Percentiles rank a stretch among this genome's conserved stretches.
Conservation (phyloP, 2,113 vertebrate species). For the Notarius quadriscutis region DNA sequence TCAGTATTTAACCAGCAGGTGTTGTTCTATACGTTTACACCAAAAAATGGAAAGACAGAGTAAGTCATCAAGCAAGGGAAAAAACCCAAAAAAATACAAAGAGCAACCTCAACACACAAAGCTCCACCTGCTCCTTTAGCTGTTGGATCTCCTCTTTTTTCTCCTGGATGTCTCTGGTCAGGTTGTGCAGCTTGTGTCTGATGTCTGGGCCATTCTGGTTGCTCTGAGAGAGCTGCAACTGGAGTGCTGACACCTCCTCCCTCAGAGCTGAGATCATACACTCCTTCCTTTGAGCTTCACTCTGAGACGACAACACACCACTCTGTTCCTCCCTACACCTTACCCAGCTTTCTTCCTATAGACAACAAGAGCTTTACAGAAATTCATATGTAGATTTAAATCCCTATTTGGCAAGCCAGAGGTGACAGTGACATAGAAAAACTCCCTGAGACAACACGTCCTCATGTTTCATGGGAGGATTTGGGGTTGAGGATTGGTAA, state of each 20-base stretch:
- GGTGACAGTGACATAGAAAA: background rate
- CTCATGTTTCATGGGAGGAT: background rate
- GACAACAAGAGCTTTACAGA: background rate
- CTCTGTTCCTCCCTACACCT: slow-evolving; percentile 59
- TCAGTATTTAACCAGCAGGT: background rate
- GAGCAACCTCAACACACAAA: background rate
- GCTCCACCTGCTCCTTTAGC: slow-evolving; percentile 74
- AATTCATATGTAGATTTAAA: background rate
- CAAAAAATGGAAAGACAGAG: background rate
- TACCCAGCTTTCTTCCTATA: slow-evolving; percentile 69
- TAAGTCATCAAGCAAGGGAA: background rate
- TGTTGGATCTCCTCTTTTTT: slow-evolving; percentile 71
- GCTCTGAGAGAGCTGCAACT: slow-evolving; percentile 46
- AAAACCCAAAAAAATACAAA: background rate
- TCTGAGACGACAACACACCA: slow-evolving; percentile 58
- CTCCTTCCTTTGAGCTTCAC: slow-evolving; percentile 68
- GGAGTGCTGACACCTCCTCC: slow-evolving; percentile 63
- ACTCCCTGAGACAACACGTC: background rate
- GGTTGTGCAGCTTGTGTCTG: slow-evolving; percentile 54
- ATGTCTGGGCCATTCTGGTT: slow-evolving; percentile 48
- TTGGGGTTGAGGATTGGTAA: background rate
- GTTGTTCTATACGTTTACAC: background rate
- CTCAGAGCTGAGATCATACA: slow-evolving; percentile 63
- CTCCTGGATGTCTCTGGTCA: slow-evolving; percentile 57
- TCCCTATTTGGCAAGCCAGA: background rate